Conservation (phyloP, 2,888 invertebrate species). For the Xanthia icteritia region DNA sequence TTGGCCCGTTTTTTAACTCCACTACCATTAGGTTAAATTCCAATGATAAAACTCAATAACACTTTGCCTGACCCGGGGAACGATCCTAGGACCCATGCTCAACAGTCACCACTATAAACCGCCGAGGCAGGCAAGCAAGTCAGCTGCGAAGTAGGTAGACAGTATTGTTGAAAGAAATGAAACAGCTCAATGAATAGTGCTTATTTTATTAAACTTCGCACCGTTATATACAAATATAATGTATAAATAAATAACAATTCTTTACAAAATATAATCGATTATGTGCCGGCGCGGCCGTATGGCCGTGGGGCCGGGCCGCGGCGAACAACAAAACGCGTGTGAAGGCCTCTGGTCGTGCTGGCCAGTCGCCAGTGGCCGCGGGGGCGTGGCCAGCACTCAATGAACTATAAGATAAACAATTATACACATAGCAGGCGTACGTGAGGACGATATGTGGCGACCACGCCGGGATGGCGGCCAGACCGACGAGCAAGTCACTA, state of each 20-base stretch:
- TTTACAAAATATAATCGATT: slow-evolving; percentile 88
- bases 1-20: neutral
- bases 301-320: slow-evolving; percentile 52
- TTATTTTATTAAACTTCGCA: slow-evolving; percentile 88
- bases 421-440: slow-evolving; percentile 59
- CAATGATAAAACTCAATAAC: neutral
- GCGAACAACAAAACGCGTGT: slow-evolving; percentile 78
- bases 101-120: neutral
- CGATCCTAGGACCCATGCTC: neutral
- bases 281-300: slow-evolving; percentile 68
- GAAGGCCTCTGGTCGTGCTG: slow-evolving; percentile 81
- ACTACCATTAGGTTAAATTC: neutral
- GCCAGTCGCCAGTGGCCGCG: slow-evolving; percentile 18
- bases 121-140: neutral
- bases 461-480: neutral
- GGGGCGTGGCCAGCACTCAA: slow-evolving; percentile 48
- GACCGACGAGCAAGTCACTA: slow-evolving; percentile 18
- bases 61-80: neutral
- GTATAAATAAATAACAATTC: slow-evolving; percentile 90
- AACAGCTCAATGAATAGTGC: slow-evolving; percentile 80
- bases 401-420: slow-evolving; percentile 62
- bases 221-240: slow-evolving; percentile 89
- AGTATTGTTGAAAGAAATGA: slow-evolving; percentile 68
- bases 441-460: slow-evolving; percentile 68
- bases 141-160: neutral